These are phyloP conservation scores for Psilanteris sp. DNA, from an alignment of 1,140 invertebrate species.

Conservation along the genomic window DNA sequence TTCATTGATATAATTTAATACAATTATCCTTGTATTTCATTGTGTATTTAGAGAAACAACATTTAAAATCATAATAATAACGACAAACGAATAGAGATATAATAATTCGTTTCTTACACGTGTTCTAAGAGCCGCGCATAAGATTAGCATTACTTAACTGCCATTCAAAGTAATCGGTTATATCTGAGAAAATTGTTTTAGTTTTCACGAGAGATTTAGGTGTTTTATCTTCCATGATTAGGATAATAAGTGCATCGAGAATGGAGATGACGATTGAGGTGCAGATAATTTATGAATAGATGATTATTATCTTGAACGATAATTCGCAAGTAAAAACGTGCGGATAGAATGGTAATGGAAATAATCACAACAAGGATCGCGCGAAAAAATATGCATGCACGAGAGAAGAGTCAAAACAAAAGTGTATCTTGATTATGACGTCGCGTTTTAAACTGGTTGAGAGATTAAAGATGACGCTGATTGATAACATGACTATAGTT, in stretches of 20 bases:
- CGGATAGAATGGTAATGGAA: slow-evolving; percentile 19
- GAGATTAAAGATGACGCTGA: not conserved
- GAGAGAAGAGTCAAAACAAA: slow-evolving; percentile 18
- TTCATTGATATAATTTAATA: too few relatives aligned
- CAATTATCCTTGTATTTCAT: too few relatives aligned
- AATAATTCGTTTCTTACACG: slow-evolving; percentile 13
- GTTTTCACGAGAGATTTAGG: slow-evolving; percentile 24
- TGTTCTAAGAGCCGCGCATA: slow-evolving; percentile 20
- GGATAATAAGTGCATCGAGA: slow-evolving; percentile 32
- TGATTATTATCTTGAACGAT: slow-evolving; percentile 32
- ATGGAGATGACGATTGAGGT: slow-evolving; percentile 6
- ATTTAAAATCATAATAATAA: not conserved
- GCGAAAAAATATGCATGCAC: slow-evolving; percentile 4
- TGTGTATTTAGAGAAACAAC: too few relatives aligned
- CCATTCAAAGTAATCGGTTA: slow-evolving; percentile 8
- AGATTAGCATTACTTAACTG: slow-evolving; percentile 22
- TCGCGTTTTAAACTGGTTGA: slow-evolving; percentile 7
- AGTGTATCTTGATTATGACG: slow-evolving; percentile 22
- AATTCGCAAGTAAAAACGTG: slow-evolving; percentile 30
- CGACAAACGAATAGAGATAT: not conserved
- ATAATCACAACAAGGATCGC: slow-evolving; percentile 18
- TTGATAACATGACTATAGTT: slow-evolving; percentile 4
- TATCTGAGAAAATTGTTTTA: slow-evolving; percentile 27
- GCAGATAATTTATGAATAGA: slow-evolving; percentile 27
- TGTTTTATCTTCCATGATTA: slow-evolving; percentile 15